These are phyloP conservation scores for Tipula vernalis DNA, from an alignment of 2,888 invertebrate species.

Conservation along the genomic window DNA sequence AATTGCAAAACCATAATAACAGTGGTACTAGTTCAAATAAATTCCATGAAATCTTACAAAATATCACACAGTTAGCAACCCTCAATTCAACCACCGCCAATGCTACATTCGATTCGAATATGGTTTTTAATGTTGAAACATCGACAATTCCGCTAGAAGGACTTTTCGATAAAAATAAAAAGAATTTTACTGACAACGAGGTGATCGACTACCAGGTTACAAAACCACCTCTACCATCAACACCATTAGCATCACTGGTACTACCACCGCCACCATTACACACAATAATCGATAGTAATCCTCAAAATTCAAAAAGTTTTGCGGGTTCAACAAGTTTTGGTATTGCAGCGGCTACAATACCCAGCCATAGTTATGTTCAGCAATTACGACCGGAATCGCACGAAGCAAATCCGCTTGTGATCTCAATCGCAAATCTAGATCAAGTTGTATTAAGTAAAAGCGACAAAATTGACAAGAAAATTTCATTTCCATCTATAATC, in stretches of 20 bases:
- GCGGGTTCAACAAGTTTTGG: not conserved
- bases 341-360: not conserved
- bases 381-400: constrained; percentile 7
- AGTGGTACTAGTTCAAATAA: not conserved
- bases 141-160: constrained; percentile 56
- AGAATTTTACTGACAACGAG: not conserved
- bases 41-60: constrained; percentile 23
- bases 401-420: not conserved
- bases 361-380: not conserved
- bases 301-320: not conserved
- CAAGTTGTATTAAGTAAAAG: not conserved
- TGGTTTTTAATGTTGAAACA: constrained; percentile 37
- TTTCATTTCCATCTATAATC: not conserved
- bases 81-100: constrained; percentile 13
- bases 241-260: no score
- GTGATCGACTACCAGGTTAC: not conserved
- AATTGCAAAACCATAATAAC: constrained; percentile 31
- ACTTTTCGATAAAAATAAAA: constrained; percentile 35
- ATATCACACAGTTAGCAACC: constrained; percentile 34
- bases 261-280: not conserved
- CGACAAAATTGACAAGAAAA: not conserved
- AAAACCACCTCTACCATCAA: not conserved
- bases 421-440: constrained; percentile 10
- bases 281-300: not conserved
- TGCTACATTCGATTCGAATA: not conserved